Base-by-base conservation (phyloP, 2,797 vertebrate species). In the Triplophysa bombifrons region DNA sequence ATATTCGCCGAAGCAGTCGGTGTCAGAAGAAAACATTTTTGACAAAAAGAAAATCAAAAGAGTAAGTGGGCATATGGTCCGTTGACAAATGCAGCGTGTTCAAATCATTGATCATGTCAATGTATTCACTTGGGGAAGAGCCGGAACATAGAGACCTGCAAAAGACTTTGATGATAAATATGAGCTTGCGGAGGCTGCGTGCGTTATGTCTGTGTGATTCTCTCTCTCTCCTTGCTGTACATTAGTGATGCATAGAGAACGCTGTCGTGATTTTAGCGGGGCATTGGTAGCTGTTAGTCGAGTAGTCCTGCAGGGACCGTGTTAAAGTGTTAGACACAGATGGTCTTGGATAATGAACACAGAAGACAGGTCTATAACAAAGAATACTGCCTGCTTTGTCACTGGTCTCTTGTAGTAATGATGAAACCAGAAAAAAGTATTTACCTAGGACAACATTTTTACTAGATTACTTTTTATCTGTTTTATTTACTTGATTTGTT, bases 311-410 rank as follows among this genome's bases (percentile, higher is more conserved):
- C 76, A 86, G 87, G 86, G 87, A 91, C 86, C 84, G 86, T 84
- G 82, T 84, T 85, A 85, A 90, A 90, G 88, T 85, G 87, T 85
- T 91, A 88, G 87, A 89, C 90, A 90, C 91, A 93, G 92, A 94
- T 93, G 91, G 91, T 88, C 89, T 87, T 85, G 81, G 87, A 90
- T 94, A 94, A 93, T 93, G 91, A 93, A 91, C 89, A 91, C 89
- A 88, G 88, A 88, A 87, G 91, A 90, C 76, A 80, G 72, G 66
- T 78, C 63, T 78, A 44, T 60, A 82, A 83, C 73, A 87, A 85
- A 80, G 66, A 81, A 87, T 88, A 85, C 83, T 78, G 56, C 85
- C 78, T 77, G 19, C 68, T 64, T 67, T 64, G 65, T 60, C 74
- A 19, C 46, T 60, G 30, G 61, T 51, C 38, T 25, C n/a, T 20